These are phyloP conservation scores for Ectobius pallidus DNA, from an alignment of 2,888 invertebrate species.

Conservation along the genomic window DNA sequence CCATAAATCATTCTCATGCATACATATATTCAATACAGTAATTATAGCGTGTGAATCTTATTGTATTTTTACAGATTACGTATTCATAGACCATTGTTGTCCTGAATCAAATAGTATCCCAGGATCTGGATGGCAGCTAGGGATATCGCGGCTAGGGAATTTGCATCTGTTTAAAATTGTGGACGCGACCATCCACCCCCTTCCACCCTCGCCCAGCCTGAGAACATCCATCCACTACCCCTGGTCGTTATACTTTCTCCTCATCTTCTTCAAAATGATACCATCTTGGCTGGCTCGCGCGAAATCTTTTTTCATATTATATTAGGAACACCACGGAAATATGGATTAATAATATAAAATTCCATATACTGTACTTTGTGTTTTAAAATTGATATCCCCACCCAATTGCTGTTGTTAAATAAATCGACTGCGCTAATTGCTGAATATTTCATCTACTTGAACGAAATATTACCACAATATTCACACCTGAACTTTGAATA, in stretches of 20 bases:
- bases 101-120: background rate
- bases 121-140: constrained; percentile 8
- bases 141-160: constrained; percentile 26
- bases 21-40: no score
- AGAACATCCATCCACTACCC: constrained; percentile 18
- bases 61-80: no score
- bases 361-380: no score
- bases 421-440: no score
- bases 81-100: constrained; percentile 11
- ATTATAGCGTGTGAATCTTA: no score
- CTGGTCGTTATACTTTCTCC: constrained; percentile 21
- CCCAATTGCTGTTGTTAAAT: no score
- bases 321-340: background rate
- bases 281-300: constrained; percentile 28
- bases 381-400: no score
- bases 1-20: no score
- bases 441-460: no score
- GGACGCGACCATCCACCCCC: constrained; percentile 18
- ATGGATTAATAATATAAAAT: constrained; percentile 21
- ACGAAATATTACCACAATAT: no score
- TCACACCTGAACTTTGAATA: no score
- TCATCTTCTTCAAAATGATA: constrained; percentile 28
- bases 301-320: constrained; percentile 8
- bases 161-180: constrained; percentile 33
- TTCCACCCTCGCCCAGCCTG: background rate